Base-by-base conservation (phyloP, 2,797 vertebrate species). In the Megalops cyprinoides region DNA sequence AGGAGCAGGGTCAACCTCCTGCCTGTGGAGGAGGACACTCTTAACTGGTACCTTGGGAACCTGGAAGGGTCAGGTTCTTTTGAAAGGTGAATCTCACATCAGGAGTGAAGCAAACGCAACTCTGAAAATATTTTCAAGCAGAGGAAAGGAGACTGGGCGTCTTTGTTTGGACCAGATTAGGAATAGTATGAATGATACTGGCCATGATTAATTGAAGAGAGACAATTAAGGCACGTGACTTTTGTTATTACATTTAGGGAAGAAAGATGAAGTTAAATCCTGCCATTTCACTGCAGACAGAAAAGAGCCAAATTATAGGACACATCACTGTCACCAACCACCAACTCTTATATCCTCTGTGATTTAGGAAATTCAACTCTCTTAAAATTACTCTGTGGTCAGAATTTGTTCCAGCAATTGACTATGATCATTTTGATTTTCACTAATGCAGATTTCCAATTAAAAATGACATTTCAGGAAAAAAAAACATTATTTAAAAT, bases 141-240 rank as follows among this genome's bases (percentile, higher is more conserved):
- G 49, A 10, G 48, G 44, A 81, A 67, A 49, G 80, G 55, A 12
- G 55, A 28, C 37, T 25, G 46, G 74, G 31, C 49, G 60, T 51
- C 58, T 4, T 76, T 73, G 31, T 76, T 49, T 14, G 9, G 31
- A 58, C 49, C 25, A 18, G 77, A 58, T 74, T 79, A 55, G 69
- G 51, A 55, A 58, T n/a, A n/a, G n/a, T n/a, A n/a, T n/a, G 55
- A 5, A 69, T 34, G 34, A n/a, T 42, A 69, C 34, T 69, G 23
- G 39, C 78, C 65, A 83, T 83, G 78, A 83, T 76, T 77, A 80
- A 83, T 77, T 76, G 39, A 80, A 71, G 31, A 18, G 5, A 20
- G 58, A 14, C 73, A 5, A 78, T 78, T 74, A 74, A 53, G 28
- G 39, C 31, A 56, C 46, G 75, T 74, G 42, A 74, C 62, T 74